Conservation (phyloP, 2,113 vertebrate species). For the Hemichromis elongatus region DNA sequence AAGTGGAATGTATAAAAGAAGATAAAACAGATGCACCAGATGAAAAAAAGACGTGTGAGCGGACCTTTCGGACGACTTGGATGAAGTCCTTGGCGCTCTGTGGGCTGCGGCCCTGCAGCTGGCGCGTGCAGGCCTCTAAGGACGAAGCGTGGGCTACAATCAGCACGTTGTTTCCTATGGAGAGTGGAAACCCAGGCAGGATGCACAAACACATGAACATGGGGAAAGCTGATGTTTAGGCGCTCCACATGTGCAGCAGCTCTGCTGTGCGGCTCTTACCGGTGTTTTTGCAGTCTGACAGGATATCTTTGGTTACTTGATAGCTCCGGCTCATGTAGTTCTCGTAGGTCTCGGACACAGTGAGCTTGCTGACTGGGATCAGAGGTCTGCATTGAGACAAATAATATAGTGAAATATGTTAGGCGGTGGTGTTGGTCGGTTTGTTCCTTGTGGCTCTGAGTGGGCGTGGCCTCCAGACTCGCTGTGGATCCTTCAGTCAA, state of each 20-base stretch:
- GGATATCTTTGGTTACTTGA: slow-evolving; percentile 94
- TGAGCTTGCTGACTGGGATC: slow-evolving; percentile 86
- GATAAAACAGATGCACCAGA: neutral
- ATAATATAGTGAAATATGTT: neutral
- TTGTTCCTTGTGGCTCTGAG: neutral
- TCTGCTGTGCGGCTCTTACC: slow-evolving; percentile 64
- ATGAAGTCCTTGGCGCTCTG: slow-evolving; percentile 96
- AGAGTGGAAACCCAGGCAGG: neutral
- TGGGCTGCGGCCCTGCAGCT: slow-evolving; percentile 87
- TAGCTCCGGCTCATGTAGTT: slow-evolving; percentile 90
- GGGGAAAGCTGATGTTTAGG: neutral
- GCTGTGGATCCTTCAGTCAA: neutral
- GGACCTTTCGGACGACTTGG: slow-evolving; percentile 94
- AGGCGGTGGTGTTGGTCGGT: neutral
- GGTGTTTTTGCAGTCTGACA: slow-evolving; percentile 88
- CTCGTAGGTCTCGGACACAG: slow-evolving; percentile 89
- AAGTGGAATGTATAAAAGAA: neutral
- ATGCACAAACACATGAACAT: neutral
- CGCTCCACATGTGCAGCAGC: neutral
- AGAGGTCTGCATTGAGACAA: slow-evolving; percentile 80
- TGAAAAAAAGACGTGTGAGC: neutral
- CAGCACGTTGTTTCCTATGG: slow-evolving; percentile 88
- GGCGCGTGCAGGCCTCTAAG: slow-evolving; percentile 93
- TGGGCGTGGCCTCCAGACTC: neutral
- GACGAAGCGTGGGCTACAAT: slow-evolving; percentile 96